Base-by-base conservation (phyloP, 2,797 vertebrate species). In the Acridotheres tristis region DNA sequence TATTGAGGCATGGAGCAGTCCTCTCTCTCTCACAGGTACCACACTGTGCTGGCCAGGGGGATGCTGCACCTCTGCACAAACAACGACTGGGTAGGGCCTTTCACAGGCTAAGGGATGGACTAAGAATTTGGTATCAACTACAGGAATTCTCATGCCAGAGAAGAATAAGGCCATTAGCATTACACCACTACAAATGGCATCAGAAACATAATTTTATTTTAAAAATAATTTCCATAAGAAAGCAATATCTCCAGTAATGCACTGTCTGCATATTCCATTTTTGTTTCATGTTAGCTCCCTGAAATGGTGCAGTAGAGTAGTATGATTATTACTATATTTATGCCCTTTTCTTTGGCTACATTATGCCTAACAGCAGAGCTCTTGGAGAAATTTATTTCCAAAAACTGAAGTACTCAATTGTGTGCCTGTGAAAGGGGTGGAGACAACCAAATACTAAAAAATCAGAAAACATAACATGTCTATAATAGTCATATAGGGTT, bases 11-110 rank as follows among this genome's bases (percentile, higher is more conserved):
- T 6, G 43, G 43, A 76, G 61, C 65, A 58, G 38, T 47, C 20
- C 29, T 17, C 29, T 61, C 30, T 77, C 47, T 36, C 57, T 29
- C 16, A 3, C 38, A 55, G 21, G 19, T 16, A 30, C 25, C 36
- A 7, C 19, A 22, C 1, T 1, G 1, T 29, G 22, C 65, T 4
- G 4, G 15, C 65, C 0, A 0, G 29, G 38, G 11, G 20, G 9
- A 42, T n/a, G 30, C 36, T 29, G 34, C 19, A 26, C 3, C 27
- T 26, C 4, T 9, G 26, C 55, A 30, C 55, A 42, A 32, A 13
- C 20, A 55, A 13, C 38, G 47, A 5, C 47, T 16, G 4, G 1
- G 0, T 3, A 32, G 34, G 42, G 13, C 42, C 9, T 43, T 30
- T 42, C 63, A n/a, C 36, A 36, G 48, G 9, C 22, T 23, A 8